These are phyloP conservation scores for Andrena chrysosceles DNA, from an alignment of 2,888 invertebrate genomes.

Conservation along the genomic window DNA sequence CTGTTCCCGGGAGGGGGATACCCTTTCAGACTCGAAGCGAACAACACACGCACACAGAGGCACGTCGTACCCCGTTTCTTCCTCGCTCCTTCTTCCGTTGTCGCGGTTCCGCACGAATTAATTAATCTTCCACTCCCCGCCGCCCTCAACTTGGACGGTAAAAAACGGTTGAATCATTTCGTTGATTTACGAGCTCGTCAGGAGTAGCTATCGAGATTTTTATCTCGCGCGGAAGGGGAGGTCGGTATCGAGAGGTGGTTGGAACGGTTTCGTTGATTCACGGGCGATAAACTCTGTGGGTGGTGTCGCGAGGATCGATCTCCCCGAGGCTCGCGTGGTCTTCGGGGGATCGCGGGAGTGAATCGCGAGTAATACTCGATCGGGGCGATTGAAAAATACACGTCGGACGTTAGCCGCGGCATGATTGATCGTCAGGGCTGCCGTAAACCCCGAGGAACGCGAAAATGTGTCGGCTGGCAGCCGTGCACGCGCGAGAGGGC, in stretches of 20 bases:
- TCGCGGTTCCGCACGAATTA: constrained; percentile 1
- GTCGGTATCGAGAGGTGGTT: neutral
- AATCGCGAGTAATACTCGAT: neutral
- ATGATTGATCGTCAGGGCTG: too few species aligned
- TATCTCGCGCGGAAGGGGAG: neutral
- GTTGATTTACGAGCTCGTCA: constrained; percentile 36
- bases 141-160: neutral
- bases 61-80: neutral
- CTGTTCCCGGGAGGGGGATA: constrained; percentile 21
- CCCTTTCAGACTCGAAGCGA: constrained; percentile 26
- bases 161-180: constrained; percentile 47
- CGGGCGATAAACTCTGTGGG: neutral
- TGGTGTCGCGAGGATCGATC: neutral
- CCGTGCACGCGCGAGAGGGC: neutral
- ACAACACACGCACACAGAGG: neutral
- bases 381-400: neutral
- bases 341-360: neutral
- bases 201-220: constrained; percentile 15
- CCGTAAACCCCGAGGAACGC: neutral
- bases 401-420: too few species aligned
- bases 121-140: constrained; percentile 31
- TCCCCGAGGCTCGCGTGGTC: neutral
- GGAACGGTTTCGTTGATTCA: neutral
- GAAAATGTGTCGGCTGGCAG: neutral
- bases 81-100: neutral